Base-by-base conservation (phyloP, 1,140 invertebrate species). In the Ostrea denselamellosa region DNA sequence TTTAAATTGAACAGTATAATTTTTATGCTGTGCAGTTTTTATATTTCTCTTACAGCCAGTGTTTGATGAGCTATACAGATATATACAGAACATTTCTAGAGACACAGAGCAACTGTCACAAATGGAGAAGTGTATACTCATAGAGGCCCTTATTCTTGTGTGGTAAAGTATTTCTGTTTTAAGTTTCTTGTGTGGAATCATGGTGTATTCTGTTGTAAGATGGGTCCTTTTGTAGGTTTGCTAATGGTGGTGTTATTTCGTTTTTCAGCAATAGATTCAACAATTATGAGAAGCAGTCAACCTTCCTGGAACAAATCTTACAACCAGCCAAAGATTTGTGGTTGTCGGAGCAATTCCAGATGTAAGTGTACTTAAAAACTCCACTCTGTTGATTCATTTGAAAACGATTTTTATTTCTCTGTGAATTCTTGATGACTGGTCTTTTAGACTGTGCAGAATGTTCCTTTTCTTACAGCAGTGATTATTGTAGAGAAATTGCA, bases 201-300 rank as follows among this genome's bases (percentile, higher is more conserved):
- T 44, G 34, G 5, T 44, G 34, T 2, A 44, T 44, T 44, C 34
- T 62, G 14, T 28, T n/a, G n/a, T n/a, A n/a, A 81, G 77, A 9
- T 84, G n/a, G 53, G 34, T 44, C 34, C 34, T 84, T 84, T 28
- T 83, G 8, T 53, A 52, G 4, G 44, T 51, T 83, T 53, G 14
- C 44, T 12, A 19, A 44, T 51, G 83, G 9, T 54, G n/a, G 17
- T 62, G 17, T 62, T 77, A 10, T 53, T 19, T 81, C 22, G 17
- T 81, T 92, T n/a, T 93, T 97, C 91, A 98, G 97, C 28, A 99
- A 98, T 95, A 97, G 98, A 92, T 98, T 98, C 92, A 97, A 97
- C 93, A 97, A 98, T 94, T 98, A 97, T 93, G 97, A 98, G 88
- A 96, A 97, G 4, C 98, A 98, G 93, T 97, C 96, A 34, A 95